Conservation (phyloP, 2,113 vertebrate species). For the Cottus gobio region DNA sequence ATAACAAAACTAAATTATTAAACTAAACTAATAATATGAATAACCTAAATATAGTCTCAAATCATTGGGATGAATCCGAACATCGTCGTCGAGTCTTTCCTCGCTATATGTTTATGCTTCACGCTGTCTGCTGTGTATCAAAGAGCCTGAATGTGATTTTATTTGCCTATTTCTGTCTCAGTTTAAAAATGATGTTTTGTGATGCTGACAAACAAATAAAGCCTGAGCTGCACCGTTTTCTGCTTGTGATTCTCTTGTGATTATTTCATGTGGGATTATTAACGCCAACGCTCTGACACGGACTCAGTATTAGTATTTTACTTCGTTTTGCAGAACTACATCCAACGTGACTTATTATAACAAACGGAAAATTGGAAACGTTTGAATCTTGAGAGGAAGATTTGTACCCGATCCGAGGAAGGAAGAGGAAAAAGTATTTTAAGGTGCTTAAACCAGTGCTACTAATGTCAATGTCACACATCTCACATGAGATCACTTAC, state of each 20-base stretch:
- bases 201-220: slow-evolving; percentile 66
- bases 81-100: background rate
- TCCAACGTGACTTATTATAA: background rate
- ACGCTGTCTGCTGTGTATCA: background rate
- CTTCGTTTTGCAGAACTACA: background rate
- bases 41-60: background rate
- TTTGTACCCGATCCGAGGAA: background rate
- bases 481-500: background rate
- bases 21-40: background rate
- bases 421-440: background rate
- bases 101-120: background rate
- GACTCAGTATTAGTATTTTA: too few relatives aligned
- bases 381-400: background rate
- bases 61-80: background rate
- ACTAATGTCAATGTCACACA: background rate
- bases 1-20: background rate
- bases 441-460: background rate
- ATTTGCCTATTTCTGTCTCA: background rate
- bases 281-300: background rate
- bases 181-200: slow-evolving; percentile 33
- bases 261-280: slow-evolving; percentile 29
- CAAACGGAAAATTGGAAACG: background rate
- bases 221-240: slow-evolving; percentile 25
- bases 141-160: background rate
- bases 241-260: slow-evolving; percentile 42